Evolutionary conservation across 2,113 vertebrate species (phyloP).

Genomic region (Pedionomus torquatus): DNA sequence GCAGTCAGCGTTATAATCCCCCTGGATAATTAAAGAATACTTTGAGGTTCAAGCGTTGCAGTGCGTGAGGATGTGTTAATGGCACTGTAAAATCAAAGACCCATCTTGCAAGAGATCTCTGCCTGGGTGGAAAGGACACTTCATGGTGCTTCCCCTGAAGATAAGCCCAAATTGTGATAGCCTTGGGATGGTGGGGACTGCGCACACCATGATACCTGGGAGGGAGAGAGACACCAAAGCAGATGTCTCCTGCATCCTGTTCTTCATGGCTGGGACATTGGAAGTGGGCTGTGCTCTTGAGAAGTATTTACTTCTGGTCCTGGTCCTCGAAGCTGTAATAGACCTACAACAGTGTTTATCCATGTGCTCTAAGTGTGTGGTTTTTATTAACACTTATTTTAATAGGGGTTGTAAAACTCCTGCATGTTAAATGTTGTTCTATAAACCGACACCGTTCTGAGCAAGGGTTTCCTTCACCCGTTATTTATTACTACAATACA

Average conservation of each 20-base stretch:
- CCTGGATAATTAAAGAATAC: neutral
- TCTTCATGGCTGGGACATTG: accelerated
- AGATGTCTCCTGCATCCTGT: neutral
- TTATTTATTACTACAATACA: neutral
- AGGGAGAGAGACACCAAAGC: neutral
- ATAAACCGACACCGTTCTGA: neutral
- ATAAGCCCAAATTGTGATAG: accelerated
- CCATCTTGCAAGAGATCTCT: accelerated
- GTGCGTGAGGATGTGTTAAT: neutral
- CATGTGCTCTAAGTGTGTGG: neutral
- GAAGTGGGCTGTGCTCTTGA: neutral
- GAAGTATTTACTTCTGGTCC: neutral
- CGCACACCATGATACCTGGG: accelerated
- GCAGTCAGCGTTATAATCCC: neutral
- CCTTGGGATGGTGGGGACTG: accelerated
- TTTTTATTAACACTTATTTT: neutral
- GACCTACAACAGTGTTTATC: neutral
- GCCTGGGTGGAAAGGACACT: neutral
- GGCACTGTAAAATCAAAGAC: neutral
- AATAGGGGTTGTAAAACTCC: neutral
- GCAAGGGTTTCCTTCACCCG: neutral
- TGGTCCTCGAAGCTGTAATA: neutral
- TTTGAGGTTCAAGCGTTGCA: neutral
- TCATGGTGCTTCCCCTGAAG: neutral
- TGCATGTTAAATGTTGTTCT: neutral